Conservation (phyloP, 2,888 invertebrate genomes). For the Sarcophaga variegata region DNA sequence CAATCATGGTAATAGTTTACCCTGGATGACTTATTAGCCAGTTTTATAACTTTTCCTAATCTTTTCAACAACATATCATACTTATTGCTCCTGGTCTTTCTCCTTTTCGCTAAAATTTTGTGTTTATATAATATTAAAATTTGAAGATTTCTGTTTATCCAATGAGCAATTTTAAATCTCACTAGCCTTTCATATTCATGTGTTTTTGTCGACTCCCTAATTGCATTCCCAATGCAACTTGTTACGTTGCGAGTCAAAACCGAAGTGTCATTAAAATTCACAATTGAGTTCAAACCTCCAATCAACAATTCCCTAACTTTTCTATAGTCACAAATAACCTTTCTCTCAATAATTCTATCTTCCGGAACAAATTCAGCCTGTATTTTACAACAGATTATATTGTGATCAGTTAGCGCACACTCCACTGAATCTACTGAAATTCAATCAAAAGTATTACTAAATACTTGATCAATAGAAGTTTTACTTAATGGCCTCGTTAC, state of each 20-base stretch:
- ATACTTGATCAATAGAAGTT: slow-evolving; percentile 33
- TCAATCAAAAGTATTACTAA: slow-evolving; percentile 14
- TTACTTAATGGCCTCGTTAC: slow-evolving; percentile 14
- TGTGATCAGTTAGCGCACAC: slow-evolving; percentile 18
- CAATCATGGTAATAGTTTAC: slow-evolving; percentile 7
- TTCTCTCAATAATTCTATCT: too few species aligned
- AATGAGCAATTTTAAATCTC: background rate
- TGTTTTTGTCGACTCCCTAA: background rate
- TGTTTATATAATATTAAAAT: slow-evolving; percentile 4
- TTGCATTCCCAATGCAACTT: background rate
- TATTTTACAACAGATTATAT: slow-evolving; percentile 16
- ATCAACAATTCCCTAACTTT: background rate
- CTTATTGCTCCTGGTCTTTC: slow-evolving; percentile 2
- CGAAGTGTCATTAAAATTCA: background rate
- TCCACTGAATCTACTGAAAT: slow-evolving; percentile 13
- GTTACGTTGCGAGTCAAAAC: too few species aligned
- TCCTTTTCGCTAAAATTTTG: background rate
- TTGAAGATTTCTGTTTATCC: background rate
- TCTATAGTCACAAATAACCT: background rate
- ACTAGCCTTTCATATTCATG: background rate
- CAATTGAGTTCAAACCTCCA: background rate
- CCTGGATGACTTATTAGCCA: background rate
- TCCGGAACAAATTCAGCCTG: background rate
- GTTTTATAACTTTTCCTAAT: background rate
- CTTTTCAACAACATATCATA: background rate